A percentile compares a stretch with the other conserved stretches of the same genome.
Conservation (phyloP, 2,797 vertebrate species). For the Toxotes lorentzi region DNA sequence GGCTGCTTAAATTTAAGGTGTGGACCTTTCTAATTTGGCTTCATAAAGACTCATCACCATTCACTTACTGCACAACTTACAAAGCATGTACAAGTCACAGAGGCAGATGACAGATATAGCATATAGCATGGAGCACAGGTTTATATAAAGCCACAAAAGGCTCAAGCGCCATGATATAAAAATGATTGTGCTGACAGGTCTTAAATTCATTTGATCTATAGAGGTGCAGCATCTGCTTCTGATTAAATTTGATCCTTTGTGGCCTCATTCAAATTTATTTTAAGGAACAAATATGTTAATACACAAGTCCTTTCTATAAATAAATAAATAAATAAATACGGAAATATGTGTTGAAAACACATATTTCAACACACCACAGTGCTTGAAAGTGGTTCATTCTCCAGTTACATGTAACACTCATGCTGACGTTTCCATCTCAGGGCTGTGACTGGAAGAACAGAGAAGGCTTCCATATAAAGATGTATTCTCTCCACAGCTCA, state of each 20-base stretch:
- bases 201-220: slow-evolving; percentile 35
- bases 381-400: slow-evolving; percentile 2
- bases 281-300: slow-evolving; percentile 13
- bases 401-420: slow-evolving; percentile 1
- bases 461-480: not conserved
- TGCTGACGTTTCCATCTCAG: not conserved
- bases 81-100: slow-evolving; percentile 24
- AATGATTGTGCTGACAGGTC: slow-evolving; percentile 42
- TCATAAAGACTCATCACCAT: slow-evolving; percentile 28
- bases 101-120: slow-evolving; percentile 27
- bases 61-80: slow-evolving; percentile 21
- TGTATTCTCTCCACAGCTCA: not conserved
- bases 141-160: slow-evolving; percentile 39
- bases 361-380: not conserved
- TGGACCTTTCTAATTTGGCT: slow-evolving; percentile 29
- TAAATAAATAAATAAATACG: not conserved
- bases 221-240: slow-evolving; percentile 23
- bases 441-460: not conserved
- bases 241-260: slow-evolving; percentile 16
- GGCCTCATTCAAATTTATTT: not conserved
- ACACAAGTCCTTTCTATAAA: not conserved
- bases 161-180: slow-evolving; percentile 38
- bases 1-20: slow-evolving; percentile 19
- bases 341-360: not conserved
- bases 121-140: not conserved